These are phyloP conservation scores for Halichoeres trimaculatus DNA, from an alignment of 2,113 vertebrate genomes.

Conservation along the genomic window DNA sequence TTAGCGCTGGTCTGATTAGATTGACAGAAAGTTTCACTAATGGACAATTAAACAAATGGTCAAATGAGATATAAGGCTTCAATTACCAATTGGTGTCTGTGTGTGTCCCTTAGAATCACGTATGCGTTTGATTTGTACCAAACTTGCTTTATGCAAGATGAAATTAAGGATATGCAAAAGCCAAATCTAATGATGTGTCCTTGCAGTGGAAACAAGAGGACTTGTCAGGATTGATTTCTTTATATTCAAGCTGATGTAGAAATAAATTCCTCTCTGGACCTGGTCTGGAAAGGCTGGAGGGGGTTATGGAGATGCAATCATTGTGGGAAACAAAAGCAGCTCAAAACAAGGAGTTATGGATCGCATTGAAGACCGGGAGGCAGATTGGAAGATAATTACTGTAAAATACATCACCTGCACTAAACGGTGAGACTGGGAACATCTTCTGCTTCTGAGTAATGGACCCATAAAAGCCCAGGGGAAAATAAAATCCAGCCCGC, in stretches of 20 bases:
- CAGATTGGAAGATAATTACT: conserved; percentile 75
- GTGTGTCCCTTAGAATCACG: conserved; percentile 49
- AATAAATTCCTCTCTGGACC: conserved; percentile 29
- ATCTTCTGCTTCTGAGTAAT: conserved; percentile 69
- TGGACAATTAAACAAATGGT: conserved; percentile 79
- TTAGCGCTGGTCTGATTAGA: conserved; percentile 75
- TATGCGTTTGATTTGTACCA: neutral
- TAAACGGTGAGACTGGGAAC: conserved; percentile 58
- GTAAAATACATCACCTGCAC: conserved; percentile 75
- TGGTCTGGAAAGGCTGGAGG: conserved; percentile 16
- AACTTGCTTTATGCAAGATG: conserved; percentile 25
- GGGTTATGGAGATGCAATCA: conserved; percentile 54
- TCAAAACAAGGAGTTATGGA: conserved; percentile 70
- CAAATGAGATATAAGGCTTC: conserved; percentile 70
- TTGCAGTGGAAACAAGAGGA: conserved; percentile 3
- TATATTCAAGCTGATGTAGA: conserved; percentile 28
- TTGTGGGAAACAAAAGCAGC: conserved; percentile 46
- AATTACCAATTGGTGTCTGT: conserved; percentile 64
- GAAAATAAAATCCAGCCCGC: conserved; percentile 60
- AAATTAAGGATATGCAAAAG: conserved; percentile 11
- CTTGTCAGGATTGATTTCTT: conserved; percentile 15
- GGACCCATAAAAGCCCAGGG: conserved; percentile 66
- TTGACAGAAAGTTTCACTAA: conserved; percentile 76
- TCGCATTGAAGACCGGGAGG: conserved; percentile 54
- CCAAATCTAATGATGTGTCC: conserved; percentile 17